Evolutionary conservation across 2,113 vertebrate genomes (phyloP).

Genomic region (Setophaga petechia): DNA sequence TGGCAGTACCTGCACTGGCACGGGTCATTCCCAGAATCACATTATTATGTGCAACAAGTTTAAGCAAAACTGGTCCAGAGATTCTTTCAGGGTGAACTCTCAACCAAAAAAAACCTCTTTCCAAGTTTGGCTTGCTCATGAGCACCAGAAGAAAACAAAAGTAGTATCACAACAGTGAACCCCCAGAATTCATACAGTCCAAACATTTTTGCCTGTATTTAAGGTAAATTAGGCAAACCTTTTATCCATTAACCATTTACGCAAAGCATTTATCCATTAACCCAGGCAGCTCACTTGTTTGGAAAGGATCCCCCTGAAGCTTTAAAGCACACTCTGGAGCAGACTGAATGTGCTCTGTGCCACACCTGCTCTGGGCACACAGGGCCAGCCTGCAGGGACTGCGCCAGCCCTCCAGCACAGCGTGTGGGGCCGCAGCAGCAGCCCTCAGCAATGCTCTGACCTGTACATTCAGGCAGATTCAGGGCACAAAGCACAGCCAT

Average conservation of each 20-base stretch:
- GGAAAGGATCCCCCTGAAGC: neutral
- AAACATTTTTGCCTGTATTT: neutral
- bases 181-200: neutral
- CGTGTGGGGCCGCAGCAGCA: neutral
- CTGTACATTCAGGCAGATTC: neutral
- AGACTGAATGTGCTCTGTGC: neutral
- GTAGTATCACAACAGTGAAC: neutral
- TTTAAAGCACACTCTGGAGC: neutral
- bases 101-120: neutral
- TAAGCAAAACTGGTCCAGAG: neutral
- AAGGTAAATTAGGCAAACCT: neutral
- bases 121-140: neutral
- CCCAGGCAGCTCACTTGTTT: neutral
- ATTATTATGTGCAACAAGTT: neutral
- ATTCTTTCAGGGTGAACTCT: neutral
- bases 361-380: neutral
- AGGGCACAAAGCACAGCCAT: neutral
- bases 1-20: neutral
- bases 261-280: neutral
- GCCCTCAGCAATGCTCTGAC: neutral
- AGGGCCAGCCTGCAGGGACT: neutral
- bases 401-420: neutral
- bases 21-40: neutral
- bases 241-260: neutral
- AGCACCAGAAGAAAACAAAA: neutral